Evolutionary conservation across 2,797 vertebrate species (phyloP).

Genomic region (Alosa sapidissima): DNA sequence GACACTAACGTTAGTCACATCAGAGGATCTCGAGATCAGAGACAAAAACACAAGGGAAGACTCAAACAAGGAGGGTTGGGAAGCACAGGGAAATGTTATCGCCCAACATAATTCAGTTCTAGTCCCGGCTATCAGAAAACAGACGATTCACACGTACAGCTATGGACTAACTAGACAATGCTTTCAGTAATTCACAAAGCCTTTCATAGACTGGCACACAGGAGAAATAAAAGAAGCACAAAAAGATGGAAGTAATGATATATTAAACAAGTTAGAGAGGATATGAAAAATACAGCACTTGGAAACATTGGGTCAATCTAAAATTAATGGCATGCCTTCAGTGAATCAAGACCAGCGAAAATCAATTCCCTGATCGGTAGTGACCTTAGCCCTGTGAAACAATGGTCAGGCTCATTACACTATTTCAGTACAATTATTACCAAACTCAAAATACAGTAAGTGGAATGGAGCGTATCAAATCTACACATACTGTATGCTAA

Average conservation of each 20-base stretch:
- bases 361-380: not conserved
- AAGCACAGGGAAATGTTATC: not conserved
- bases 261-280: not conserved
- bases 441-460: not conserved
- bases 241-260: not conserved
- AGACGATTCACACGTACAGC: not conserved
- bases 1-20: not conserved
- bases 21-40: constrained; percentile 17
- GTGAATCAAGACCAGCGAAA: not conserved
- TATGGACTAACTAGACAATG: not conserved
- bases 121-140: not conserved
- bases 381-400: not conserved
- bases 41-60: constrained; percentile 52
- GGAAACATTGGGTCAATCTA: not conserved
- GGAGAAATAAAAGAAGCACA: not conserved
- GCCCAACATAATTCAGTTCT: not conserved
- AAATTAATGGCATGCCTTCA: not conserved
- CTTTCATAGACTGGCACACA: constrained; percentile 26
- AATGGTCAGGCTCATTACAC: not conserved
- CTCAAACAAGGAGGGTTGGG: constrained; percentile 21
- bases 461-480: not conserved
- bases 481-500: not conserved
- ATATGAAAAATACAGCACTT: not conserved
- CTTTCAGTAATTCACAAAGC: not conserved
- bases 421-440: not conserved